Base-by-base conservation (phyloP, 2,797 vertebrate species). In the Anabas testudineus region DNA sequence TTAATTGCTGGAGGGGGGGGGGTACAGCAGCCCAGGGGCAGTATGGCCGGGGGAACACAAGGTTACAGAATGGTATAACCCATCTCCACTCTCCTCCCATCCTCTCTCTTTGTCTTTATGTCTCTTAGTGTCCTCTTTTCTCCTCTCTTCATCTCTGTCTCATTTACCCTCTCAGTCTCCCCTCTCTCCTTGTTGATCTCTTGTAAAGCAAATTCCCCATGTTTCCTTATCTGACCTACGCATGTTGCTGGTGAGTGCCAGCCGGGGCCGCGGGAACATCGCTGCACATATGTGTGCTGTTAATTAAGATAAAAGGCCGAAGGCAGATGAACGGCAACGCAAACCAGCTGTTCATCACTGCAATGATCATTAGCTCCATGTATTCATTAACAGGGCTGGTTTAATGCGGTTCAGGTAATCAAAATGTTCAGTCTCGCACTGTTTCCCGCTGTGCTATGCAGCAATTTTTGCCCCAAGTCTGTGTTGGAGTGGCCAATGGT, bases 1-100 rank as follows among this genome's bases (percentile, higher is more conserved):
- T 94, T 94, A 94, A 94, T 94, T 94, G 91, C 93, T 86, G 82
- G 80, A 86, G 89, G 92, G 88, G 87, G 89, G 92, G 88, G 87
- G 82, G 91, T 87, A 85, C 82, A 81, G 86, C 78, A 80, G 86
- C 88, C 71, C 83, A 83, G 92, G 91, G 90, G 89, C 84, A 82
- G 81, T 46, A 71, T 79, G 87, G 89, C 85, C 81, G 59, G 82
- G 91, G 86, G 86, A 92, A 92, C 85, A 84, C 91, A 94, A 93
- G 93, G 93, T 94, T 94, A 92, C 78, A 66, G 59, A 64, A 86
- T 76, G 74, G 71, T 83, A 62, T 71, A 87, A 68, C 76, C 72
- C 82, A 53, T 64, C 62, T 21, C 30, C 47, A 52, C 21, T 72
- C 56, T 55, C 57, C 39, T 67, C 66, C 64, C 45, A 36, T 48